A percentile compares a stretch with the other conserved stretches of the same genome.
Conservation (phyloP, 2,888 invertebrate genomes). For the Oasisia sp. region DNA sequence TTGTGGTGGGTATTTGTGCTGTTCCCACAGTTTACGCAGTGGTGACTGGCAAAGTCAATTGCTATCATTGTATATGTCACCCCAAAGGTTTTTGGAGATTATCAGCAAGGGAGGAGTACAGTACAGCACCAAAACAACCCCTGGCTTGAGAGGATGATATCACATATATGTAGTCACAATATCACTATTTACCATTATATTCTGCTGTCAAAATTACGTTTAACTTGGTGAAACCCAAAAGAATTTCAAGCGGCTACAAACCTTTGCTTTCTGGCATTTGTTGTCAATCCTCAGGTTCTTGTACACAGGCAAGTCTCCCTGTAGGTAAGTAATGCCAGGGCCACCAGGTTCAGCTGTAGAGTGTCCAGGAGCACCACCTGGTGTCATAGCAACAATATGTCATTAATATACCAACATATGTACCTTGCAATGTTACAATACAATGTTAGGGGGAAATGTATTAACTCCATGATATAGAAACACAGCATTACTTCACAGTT, state of each 20-base stretch:
- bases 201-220: neutral
- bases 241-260: slow-evolving; percentile 22
- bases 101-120: too few relatives aligned
- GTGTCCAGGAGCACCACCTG: slow-evolving; percentile 42
- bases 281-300: slow-evolving; percentile 50
- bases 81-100: too few relatives aligned
- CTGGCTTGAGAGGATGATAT: too few relatives aligned
- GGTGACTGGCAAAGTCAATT: too few relatives aligned
- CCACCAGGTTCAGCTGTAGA: slow-evolving; percentile 46
- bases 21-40: too few relatives aligned
- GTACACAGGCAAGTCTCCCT: slow-evolving; percentile 33
- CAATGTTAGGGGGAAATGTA: neutral
- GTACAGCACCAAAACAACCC: too few relatives aligned
- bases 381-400: too few relatives aligned
- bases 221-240: neutral
- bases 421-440: neutral
- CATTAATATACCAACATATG: too few relatives aligned
- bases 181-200: too few relatives aligned
- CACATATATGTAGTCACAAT: too few relatives aligned
- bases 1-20: too few relatives aligned
- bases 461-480: neutral
- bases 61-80: too few relatives aligned
- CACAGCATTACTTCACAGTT: neutral
- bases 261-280: slow-evolving; percentile 47
- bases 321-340: slow-evolving; percentile 49